Evolutionary conservation across 2,797 vertebrate genomes (phyloP), one percentile per base, ranked within the genome.

Genomic region (Rhinatrema bivittatum): DNA sequence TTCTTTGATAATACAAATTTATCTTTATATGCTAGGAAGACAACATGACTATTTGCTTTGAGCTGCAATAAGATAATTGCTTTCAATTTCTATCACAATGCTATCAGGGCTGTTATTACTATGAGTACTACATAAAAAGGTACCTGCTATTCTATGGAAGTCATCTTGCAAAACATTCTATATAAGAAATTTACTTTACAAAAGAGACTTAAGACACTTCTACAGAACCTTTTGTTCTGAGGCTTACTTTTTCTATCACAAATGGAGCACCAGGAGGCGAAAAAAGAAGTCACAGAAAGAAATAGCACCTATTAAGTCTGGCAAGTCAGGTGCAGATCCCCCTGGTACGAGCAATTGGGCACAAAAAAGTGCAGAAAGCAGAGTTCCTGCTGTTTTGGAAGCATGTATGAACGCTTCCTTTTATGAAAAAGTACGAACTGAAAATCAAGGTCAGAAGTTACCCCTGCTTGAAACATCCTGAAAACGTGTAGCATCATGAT

Each of bases 331-430:
- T 37, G 29, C 36, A 28, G 11, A 44, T 39, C 31, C 16, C 26
- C 15, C 23, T 0, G 1, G 7, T 13, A 10, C 17, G 31, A 46
- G 30, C 16, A 39, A 21, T 21, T 29, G 16, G 24, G 20, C 2
- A 3, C 1, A 31, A 48, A 2, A 20, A 56, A 42, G 27, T 2
- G 5, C 23, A 13, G 20, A 53, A 47, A 16, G 20, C 39, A 56
- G 33, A 43, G 31, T 9, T 34, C 11, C 38, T n/a, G 22, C 8
- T 32, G 21, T 16, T 42, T 35, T 30, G 39, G 45, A 65, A 50
- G 40, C 29, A 29, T 25, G 10, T 3, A 6, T 65, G 44, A 47
- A 10, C 13, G 25, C 13, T 18, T 10, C 15, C 16, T 2, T 4
- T 29, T 36, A 46, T 11, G 37, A 27, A 45, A 54, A 39, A 0